A percentile compares a stretch with the other conserved stretches of the same genome.
Conservation (phyloP, 2,113 vertebrate genomes). For the Coracopsis vasa region DNA sequence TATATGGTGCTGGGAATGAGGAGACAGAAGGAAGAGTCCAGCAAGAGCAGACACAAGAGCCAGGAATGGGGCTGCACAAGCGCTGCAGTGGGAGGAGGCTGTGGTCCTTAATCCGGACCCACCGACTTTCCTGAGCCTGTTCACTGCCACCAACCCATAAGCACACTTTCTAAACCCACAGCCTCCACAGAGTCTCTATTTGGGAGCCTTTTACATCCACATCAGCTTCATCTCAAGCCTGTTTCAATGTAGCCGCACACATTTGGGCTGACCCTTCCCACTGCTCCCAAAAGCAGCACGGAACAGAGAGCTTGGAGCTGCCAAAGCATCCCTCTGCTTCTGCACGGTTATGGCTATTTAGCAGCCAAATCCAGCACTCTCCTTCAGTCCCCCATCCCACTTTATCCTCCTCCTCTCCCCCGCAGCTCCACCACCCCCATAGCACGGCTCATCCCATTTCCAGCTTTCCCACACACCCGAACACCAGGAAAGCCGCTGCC, state of each 20-base stretch:
- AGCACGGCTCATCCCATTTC: neutral
- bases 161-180: neutral
- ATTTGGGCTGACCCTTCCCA: neutral
- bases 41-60: neutral
- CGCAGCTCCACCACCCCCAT: neutral
- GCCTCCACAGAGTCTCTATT: neutral
- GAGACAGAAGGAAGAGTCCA: neutral
- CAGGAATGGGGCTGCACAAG: neutral
- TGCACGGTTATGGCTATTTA: neutral
- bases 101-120: neutral
- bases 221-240: neutral
- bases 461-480: neutral
- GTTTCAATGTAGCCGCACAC: neutral
- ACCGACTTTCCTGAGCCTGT: neutral
- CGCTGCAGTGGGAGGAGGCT: accelerated
- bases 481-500: neutral
- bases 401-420: neutral
- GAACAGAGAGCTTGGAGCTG: neutral
- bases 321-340: neutral
- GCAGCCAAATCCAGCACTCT: neutral
- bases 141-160: neutral
- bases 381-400: neutral
- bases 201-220: neutral
- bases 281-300: accelerated
- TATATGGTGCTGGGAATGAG: neutral